These are phyloP conservation scores for Alloscopus bannaensis DNA, from an alignment of 2,888 invertebrate genomes.

Conservation along the genomic window DNA sequence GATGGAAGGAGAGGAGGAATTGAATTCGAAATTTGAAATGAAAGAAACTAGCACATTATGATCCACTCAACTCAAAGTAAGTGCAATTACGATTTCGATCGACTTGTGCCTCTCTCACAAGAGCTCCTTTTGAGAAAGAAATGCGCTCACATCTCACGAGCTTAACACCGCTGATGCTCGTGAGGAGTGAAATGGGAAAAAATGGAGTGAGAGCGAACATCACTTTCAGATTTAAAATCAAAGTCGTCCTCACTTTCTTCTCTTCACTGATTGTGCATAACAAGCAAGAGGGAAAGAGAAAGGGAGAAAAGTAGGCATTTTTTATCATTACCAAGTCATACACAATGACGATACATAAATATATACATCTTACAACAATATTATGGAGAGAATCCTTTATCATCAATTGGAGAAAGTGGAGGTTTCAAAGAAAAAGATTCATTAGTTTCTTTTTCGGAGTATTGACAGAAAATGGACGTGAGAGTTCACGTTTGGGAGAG, in stretches of 20 bases:
- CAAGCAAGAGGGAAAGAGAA: not conserved
- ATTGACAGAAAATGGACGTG: conserved; percentile 42
- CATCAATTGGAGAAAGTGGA: too few relatives aligned
- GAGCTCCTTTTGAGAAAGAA: not conserved
- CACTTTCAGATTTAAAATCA: too few relatives aligned
- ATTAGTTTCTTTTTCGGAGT: conserved; percentile 32
- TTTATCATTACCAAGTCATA: conserved; percentile 18
- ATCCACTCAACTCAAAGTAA: conserved; percentile 53
- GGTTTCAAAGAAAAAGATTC: too few relatives aligned
- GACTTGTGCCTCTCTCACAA: not conserved
- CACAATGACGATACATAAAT: conserved; percentile 13
- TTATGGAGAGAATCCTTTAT: too few relatives aligned
- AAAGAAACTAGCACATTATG: conserved; percentile 40
- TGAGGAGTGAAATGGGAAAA: too few relatives aligned
- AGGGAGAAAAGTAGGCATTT: conserved; percentile 3
- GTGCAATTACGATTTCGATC: conserved; percentile 45
- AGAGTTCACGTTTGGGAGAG: conserved; percentile 2
- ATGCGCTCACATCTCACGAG: too few relatives aligned
- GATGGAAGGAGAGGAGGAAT: conserved; percentile 22
- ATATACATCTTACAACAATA: too few relatives aligned
- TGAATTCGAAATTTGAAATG: conserved; percentile 38
- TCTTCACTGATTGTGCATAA: conserved; percentile 40
- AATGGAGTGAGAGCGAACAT: too few relatives aligned
- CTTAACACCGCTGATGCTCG: too few relatives aligned
- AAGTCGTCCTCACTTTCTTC: too few relatives aligned